These are phyloP conservation scores for Mythimna vitellina DNA, from an alignment of 2,888 invertebrate species.

Conservation along the genomic window DNA sequence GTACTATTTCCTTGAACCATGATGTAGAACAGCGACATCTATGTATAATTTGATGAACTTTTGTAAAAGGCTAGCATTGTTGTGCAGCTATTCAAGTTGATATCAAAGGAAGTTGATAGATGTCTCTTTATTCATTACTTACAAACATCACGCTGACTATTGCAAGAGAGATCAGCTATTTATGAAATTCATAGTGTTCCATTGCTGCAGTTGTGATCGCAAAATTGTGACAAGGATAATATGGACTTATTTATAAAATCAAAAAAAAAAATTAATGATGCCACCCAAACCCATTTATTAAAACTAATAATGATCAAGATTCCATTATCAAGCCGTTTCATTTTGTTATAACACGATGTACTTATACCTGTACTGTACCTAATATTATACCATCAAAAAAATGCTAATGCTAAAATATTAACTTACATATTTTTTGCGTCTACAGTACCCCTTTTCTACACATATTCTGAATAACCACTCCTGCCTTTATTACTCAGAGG, in stretches of 20 bases:
- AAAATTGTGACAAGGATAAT: neutral
- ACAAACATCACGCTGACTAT: neutral
- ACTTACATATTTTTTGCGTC: neutral
- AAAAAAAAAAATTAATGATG: conserved; percentile 45
- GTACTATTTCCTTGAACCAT: neutral
- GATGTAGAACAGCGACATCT: conserved; percentile 44
- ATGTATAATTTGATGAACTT: neutral
- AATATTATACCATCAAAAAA: neutral
- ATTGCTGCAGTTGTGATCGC: neutral
- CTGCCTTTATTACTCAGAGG: conserved; percentile 80
- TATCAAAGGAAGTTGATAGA: conserved; percentile 23
- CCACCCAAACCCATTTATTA: conserved; percentile 63
- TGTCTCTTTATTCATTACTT: conserved; percentile 13
- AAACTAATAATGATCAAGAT: conserved; percentile 21
- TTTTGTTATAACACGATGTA: conserved; percentile 22
- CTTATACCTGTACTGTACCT: neutral
- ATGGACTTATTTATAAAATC: conserved; percentile 12
- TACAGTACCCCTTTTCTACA: conserved; percentile 1
- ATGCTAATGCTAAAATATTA: neutral
- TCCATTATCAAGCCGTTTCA: conserved; percentile 61
- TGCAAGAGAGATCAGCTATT: neutral
- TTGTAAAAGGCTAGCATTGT: neutral
- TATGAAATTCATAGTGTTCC: neutral
- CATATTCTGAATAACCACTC: conserved; percentile 61
- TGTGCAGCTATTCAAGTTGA: neutral